A percentile compares a stretch with the other conserved stretches of the same genome.
Conservation (phyloP, 2,113 vertebrate species). For the Erinaceus europaeus region DNA sequence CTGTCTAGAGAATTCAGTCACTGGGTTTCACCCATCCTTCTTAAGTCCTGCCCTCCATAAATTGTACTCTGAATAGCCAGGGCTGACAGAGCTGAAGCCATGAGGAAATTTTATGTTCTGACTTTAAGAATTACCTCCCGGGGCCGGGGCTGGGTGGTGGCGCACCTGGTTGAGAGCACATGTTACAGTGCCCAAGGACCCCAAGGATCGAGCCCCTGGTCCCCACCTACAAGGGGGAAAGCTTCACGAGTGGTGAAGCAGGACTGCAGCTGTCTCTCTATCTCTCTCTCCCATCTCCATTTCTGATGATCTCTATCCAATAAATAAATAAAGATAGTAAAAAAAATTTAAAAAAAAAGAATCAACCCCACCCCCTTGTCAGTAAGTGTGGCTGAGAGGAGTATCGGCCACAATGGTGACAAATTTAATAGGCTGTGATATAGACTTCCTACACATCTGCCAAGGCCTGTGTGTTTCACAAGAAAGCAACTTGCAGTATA, state of each 20-base stretch:
- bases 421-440: background rate
- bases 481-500: background rate
- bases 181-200: too few relatives aligned
- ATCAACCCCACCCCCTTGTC: background rate
- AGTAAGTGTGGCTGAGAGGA: background rate
- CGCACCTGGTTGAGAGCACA: too few relatives aligned
- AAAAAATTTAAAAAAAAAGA: too few relatives aligned
- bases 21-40: background rate
- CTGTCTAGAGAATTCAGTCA: too few relatives aligned
- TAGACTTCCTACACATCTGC: background rate
- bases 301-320: too few relatives aligned
- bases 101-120: background rate
- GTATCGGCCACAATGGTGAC: background rate
- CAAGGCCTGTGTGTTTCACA: background rate
- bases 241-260: too few relatives aligned
- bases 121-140: background rate
- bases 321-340: too few relatives aligned
- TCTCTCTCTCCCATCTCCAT: too few relatives aligned
- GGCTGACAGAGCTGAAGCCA: background rate
- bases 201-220: too few relatives aligned
- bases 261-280: too few relatives aligned
- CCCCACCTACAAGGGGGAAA: too few relatives aligned
- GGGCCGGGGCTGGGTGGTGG: too few relatives aligned
- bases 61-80: background rate
- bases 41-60: background rate